Percentiles rank a stretch among this genome's conserved stretches.
These are phyloP conservation scores for Rhinogobius similis DNA, from an alignment of 2,113 vertebrate species.

Conservation along the genomic window DNA sequence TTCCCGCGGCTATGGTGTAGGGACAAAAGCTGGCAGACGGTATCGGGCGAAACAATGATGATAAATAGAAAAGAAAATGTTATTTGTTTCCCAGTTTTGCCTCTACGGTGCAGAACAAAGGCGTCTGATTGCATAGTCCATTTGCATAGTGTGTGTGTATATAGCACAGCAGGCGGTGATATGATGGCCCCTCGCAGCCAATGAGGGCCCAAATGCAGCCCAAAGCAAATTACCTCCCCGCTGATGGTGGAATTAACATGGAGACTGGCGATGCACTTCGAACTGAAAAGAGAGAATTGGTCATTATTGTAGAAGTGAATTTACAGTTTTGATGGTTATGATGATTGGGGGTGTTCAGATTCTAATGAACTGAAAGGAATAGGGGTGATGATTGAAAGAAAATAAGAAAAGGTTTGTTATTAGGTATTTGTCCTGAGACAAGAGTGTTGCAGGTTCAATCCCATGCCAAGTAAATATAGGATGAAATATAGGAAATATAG, in stretches of 20 bases:
- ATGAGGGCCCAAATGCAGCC: constrained; percentile 3
- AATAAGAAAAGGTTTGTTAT: too few relatives aligned
- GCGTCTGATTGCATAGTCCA: constrained; percentile 16
- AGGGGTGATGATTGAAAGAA: too few relatives aligned
- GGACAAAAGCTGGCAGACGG: constrained; percentile 11
- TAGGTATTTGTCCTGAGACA: too few relatives aligned
- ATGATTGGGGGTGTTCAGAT: too few relatives aligned
- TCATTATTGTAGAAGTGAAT: constrained; percentile 3
- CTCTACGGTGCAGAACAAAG: constrained; percentile 1
- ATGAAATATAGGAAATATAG: too few relatives aligned
- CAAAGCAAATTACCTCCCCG: constrained; percentile 20
- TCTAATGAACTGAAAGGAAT: too few relatives aligned
- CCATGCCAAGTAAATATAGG: too few relatives aligned
- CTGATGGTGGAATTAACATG: constrained; percentile 12
- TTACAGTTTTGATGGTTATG: neutral
- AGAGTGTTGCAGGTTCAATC: too few relatives aligned
- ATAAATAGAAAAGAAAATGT: constrained; percentile 14
- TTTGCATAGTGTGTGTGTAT: constrained; percentile 15
- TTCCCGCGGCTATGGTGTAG: too few relatives aligned
- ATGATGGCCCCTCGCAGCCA: constrained; percentile 1
- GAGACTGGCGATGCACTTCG: neutral
- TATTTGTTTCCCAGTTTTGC: constrained; percentile 22
- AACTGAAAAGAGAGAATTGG: constrained; percentile 6
- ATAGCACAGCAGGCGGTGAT: neutral
- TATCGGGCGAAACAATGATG: constrained; percentile 21